Conservation (phyloP, 2,888 invertebrate genomes). For the Diloba caeruleocephala region DNA sequence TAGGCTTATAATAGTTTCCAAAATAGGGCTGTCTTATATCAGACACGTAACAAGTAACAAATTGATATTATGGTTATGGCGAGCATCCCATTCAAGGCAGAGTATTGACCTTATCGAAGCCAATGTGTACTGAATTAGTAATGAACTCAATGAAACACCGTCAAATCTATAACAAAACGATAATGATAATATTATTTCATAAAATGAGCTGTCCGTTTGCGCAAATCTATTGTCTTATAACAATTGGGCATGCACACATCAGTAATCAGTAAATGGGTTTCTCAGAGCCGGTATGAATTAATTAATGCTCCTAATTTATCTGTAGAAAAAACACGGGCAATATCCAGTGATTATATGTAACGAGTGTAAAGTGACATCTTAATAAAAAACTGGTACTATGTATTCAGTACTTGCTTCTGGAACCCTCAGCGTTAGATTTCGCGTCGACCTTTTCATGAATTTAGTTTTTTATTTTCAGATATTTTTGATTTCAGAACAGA, state of each 20-base stretch:
- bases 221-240: slow-evolving; percentile 5
- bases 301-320: too few species aligned
- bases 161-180: background rate
- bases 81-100: background rate
- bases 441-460: too few species aligned
- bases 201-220: slow-evolving; percentile 4
- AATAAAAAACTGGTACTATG: too few species aligned
- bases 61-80: background rate
- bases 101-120: background rate
- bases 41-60: background rate
- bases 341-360: too few species aligned
- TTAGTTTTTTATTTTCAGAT: too few species aligned
- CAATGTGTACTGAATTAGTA: slow-evolving; percentile 14
- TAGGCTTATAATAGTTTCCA: background rate
- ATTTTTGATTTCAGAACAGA: too few species aligned
- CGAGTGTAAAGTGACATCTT: too few species aligned
- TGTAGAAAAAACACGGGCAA: too few species aligned
- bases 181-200: slow-evolving; percentile 18
- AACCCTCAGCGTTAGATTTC: too few species aligned
- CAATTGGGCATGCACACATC: background rate
- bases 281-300: too few species aligned
- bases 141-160: slow-evolving; percentile 17
- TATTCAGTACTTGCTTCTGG: too few species aligned
- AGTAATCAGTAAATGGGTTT: too few species aligned
- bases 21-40: slow-evolving; percentile 10